Evolutionary conservation across 1,140 invertebrate species (phyloP).

Genomic region (Archegozetes longisetosus): DNA sequence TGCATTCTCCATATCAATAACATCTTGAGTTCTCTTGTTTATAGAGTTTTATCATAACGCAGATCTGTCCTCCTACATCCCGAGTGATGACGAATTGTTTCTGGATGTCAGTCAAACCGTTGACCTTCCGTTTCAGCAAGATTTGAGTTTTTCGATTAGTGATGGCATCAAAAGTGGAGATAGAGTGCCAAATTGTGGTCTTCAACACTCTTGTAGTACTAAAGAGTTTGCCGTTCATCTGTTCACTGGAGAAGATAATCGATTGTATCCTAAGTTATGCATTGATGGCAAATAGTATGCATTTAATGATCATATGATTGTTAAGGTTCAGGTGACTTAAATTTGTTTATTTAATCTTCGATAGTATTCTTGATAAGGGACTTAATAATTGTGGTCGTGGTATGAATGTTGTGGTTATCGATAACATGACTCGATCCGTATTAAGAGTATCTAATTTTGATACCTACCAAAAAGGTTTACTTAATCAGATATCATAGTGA

Average conservation of each 20-base stretch:
- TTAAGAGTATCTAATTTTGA: constrained; percentile 29
- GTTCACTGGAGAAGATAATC: constrained; percentile 33
- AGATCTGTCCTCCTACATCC: neutral
- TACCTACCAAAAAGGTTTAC: constrained; percentile 34
- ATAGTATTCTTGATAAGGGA: neutral
- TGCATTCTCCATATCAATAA: too few relatives aligned
- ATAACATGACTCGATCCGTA: constrained; percentile 25
- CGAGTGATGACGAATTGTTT: neutral
- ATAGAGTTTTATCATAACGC: neutral
- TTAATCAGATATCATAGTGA: too few relatives aligned
- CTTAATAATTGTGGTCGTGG: constrained; percentile 24
- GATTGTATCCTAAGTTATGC: constrained; percentile 33
- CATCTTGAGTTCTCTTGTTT: neutral
- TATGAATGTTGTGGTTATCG: constrained; percentile 32
- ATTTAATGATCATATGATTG: constrained; percentile 22
- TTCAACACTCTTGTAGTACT: constrained; percentile 27
- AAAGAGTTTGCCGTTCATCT: constrained; percentile 32
- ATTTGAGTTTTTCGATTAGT: neutral
- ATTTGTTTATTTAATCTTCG: constrained; percentile 1
- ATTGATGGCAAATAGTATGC: constrained; percentile 36
- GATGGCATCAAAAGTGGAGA: neutral
- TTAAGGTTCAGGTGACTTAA: neutral
- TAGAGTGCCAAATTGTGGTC: constrained; percentile 29
- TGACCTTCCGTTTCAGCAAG: neutral
- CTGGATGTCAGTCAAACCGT: neutral